Percentiles rank a stretch among this genome's conserved stretches.
Evolutionary conservation across 1,140 invertebrate genomes (phyloP).

Genomic region (Caenorhabditis brenneri): DNA sequence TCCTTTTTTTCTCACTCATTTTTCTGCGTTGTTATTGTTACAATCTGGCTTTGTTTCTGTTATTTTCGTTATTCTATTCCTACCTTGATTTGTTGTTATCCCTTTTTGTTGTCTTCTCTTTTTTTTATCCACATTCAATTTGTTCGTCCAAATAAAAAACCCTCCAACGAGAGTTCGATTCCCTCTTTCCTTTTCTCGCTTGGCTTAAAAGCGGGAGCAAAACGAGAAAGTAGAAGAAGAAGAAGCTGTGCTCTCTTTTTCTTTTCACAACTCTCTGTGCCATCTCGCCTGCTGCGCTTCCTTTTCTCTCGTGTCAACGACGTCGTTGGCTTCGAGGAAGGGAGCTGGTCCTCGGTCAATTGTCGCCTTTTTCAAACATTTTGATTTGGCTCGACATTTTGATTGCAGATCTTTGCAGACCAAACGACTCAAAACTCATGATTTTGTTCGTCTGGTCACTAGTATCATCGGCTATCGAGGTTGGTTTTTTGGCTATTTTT

Average conservation of each 20-base stretch:
- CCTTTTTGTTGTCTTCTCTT: neutral
- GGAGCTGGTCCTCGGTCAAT: constrained; percentile 4
- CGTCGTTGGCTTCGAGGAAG: neutral
- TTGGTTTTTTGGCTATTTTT: constrained; percentile 10
- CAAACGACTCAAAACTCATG: neutral
- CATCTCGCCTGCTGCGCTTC: neutral
- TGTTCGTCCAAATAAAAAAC: constrained; percentile 2
- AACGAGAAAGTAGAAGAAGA: constrained; percentile 12
- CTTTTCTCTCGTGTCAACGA: neutral
- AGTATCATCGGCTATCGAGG: constrained; percentile 43
- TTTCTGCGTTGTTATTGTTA: constrained; percentile 24
- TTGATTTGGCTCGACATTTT: constrained; percentile 10
- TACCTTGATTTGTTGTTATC: neutral
- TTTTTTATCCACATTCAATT: constrained; percentile 26
- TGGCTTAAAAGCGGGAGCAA: neutral
- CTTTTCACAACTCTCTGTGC: neutral
- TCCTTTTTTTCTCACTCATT: neutral
- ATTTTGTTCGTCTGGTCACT: constrained; percentile 49
- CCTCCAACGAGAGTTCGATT: neutral
- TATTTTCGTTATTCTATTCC: neutral
- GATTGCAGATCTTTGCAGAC: neutral
- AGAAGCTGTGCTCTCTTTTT: neutral
- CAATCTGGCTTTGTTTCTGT: neutral
- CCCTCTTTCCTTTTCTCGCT: neutral
- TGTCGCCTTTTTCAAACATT: constrained; percentile 13